Conservation (phyloP, 2,797 vertebrate genomes). For the Platalea minor region DNA sequence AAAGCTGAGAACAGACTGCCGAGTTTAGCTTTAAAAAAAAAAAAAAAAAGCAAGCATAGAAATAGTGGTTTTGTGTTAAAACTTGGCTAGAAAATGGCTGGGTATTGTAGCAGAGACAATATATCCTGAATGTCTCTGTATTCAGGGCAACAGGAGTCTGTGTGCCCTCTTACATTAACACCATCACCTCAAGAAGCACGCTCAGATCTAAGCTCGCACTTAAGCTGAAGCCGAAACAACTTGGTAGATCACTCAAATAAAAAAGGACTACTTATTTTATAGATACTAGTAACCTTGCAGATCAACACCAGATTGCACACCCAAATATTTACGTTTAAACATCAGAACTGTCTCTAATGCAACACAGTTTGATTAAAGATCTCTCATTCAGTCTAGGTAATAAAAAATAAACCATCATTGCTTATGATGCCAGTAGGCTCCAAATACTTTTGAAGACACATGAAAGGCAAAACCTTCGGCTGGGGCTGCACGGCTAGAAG, state of each 20-base stretch:
- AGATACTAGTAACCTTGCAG: neutral
- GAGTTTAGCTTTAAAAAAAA: neutral
- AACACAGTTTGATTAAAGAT: neutral
- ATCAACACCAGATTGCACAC: neutral
- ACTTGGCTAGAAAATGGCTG: neutral
- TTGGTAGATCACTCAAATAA: neutral
- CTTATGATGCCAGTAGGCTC: neutral
- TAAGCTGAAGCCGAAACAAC: neutral
- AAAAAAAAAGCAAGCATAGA: neutral
- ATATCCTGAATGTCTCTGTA: neutral
- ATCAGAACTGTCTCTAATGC: neutral
- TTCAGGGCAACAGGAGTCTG: neutral
- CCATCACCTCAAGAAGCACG: neutral
- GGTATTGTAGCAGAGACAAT: neutral
- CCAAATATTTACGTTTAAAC: slow-evolving; percentile 30
- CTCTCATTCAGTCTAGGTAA: neutral
- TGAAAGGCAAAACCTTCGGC: neutral
- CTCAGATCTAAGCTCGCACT: neutral
- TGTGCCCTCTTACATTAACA: neutral
- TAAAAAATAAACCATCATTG: neutral
- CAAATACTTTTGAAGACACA: neutral
- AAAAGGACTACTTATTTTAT: neutral
- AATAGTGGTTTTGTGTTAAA: neutral
- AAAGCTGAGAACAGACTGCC: slow-evolving; percentile 5
- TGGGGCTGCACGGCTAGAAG: no score